Evolutionary conservation across 2,888 invertebrate genomes (phyloP).

Genomic region (Drosophila longiperda): DNA sequence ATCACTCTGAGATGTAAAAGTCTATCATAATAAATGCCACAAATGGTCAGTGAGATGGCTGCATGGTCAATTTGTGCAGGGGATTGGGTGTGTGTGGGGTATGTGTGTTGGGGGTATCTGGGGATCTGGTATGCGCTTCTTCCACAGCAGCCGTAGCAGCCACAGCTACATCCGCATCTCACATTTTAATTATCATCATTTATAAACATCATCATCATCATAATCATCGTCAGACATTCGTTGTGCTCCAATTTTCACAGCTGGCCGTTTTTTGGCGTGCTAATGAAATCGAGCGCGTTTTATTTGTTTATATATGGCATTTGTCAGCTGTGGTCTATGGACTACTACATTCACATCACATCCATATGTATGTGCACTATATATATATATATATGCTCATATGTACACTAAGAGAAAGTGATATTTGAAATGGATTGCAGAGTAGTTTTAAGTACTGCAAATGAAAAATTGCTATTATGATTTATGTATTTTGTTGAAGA

Average conservation of each 20-base stretch:
- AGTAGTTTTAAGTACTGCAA: background rate
- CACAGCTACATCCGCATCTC: conserved; percentile 46
- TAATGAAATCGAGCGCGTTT: conserved; percentile 77
- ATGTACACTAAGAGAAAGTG: background rate
- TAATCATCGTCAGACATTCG: conserved; percentile 30
- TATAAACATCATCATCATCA: conserved; percentile 11
- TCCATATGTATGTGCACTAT: conserved; percentile 4
- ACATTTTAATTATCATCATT: conserved; percentile 15
- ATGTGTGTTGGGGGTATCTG: background rate
- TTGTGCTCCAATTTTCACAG: conserved; percentile 72
- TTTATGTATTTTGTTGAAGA: background rate
- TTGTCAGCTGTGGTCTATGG: conserved; percentile 55
- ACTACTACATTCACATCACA: conserved; percentile 5
- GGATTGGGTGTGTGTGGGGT: background rate
- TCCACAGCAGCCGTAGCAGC: conserved; percentile 3
- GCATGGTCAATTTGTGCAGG: background rate
- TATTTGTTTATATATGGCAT: conserved; percentile 75
- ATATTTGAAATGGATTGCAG: background rate
- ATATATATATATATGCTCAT: background rate
- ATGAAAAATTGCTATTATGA: background rate
- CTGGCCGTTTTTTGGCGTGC: conserved; percentile 59
- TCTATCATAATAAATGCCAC: conserved; percentile 39
- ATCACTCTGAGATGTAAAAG: background rate
- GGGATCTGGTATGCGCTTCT: conserved; percentile 56
- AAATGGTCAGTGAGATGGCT: conserved; percentile 41